These are phyloP conservation scores for Erpornis zantholeuca DNA, from an alignment of 2,113 vertebrate species.

Conservation along the genomic window DNA sequence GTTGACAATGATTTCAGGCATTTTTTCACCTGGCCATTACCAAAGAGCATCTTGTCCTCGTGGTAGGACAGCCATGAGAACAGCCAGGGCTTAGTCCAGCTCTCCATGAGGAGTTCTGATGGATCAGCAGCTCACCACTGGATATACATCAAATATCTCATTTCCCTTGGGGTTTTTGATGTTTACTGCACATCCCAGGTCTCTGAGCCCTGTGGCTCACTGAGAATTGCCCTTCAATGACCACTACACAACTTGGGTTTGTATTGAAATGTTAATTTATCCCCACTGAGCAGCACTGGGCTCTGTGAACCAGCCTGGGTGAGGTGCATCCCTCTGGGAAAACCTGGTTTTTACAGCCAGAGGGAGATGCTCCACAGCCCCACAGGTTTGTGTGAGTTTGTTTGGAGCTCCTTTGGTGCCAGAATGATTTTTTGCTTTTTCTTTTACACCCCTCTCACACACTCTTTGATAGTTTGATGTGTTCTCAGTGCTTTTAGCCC, in stretches of 20 bases:
- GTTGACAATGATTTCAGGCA: neutral
- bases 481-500: too few species aligned
- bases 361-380: fast-evolving
- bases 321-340: neutral
- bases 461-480: too few species aligned
- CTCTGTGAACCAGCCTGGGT: neutral
- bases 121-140: neutral
- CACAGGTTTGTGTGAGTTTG: fast-evolving
- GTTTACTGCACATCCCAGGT: fast-evolving
- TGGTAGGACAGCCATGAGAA: fast-evolving
- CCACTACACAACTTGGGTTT: fast-evolving
- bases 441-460: too few species aligned
- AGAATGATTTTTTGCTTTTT: too few species aligned
- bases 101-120: fast-evolving
- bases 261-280: neutral
- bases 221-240: neutral
- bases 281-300: fast-evolving
- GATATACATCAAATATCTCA: neutral
- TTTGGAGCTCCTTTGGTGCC: neutral
- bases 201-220: neutral
- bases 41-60: neutral
- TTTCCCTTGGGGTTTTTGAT: neutral
- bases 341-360: neutral
- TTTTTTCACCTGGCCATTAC: neutral
- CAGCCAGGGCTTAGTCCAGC: neutral